A percentile compares a stretch with the other conserved stretches of the same genome.
These are phyloP conservation scores for Hepsetus odoe DNA, from an alignment of 2,113 vertebrate genomes.

Conservation along the genomic window DNA sequence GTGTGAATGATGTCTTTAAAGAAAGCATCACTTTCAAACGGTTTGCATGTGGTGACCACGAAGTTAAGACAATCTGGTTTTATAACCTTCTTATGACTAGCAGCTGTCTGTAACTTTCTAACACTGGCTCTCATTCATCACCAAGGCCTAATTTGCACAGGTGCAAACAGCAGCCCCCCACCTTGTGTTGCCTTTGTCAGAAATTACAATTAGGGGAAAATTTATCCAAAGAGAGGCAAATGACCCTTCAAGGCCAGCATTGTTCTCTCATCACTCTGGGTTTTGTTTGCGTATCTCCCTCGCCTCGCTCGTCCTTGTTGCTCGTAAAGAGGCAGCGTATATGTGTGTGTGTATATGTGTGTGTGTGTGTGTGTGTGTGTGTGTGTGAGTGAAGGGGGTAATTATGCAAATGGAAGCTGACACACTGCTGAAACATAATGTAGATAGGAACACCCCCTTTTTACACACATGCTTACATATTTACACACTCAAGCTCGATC, in stretches of 20 bases:
- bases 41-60: not conserved
- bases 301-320: conserved; percentile 67
- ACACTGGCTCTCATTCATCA: not conserved
- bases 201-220: conserved; percentile 54
- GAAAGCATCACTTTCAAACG: not conserved
- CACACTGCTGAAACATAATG: conserved; percentile 70
- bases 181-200: conserved; percentile 36
- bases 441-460: conserved; percentile 58
- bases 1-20: no score
- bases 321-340: conserved; percentile 39
- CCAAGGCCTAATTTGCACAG: conserved; percentile 46
- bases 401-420: conserved; percentile 78
- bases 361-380: conserved; percentile 49
- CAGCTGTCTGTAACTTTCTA: conserved; percentile 36
- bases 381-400: no score
- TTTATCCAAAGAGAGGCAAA: conserved; percentile 59
- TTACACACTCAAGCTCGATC: conserved; percentile 37
- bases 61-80: not conserved
- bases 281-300: conserved; percentile 74
- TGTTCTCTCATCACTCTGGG: conserved; percentile 73
- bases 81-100: not conserved
- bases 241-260: conserved; percentile 75
- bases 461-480: conserved; percentile 29
- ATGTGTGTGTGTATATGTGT: conserved; percentile 5
- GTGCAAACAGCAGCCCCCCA: conserved; percentile 36